Evolutionary conservation across 2,888 invertebrate species (phyloP).

Genomic region (Euplexia lucipara): DNA sequence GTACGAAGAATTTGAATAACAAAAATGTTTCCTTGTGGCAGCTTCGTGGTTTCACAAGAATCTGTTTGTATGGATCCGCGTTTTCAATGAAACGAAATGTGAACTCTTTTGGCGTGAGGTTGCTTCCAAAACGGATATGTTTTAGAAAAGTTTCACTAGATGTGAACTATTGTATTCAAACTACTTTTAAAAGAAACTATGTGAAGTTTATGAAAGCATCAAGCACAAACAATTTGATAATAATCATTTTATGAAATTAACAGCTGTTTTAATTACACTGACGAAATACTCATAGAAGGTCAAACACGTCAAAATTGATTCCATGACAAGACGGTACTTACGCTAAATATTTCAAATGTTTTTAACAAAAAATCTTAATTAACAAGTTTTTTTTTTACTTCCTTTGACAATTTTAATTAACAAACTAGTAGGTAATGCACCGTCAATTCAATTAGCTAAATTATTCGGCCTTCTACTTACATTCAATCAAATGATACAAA

Average conservation of each 20-base stretch:
- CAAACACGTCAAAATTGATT: slow-evolving; percentile 23
- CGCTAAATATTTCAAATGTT: slow-evolving; percentile 24
- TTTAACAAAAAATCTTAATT: slow-evolving; percentile 14
- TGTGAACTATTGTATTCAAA: slow-evolving; percentile 24
- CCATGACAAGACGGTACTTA: slow-evolving; percentile 12
- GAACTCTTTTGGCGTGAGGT: slow-evolving; percentile 46
- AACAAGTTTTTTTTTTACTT: slow-evolving; percentile 24
- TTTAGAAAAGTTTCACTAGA: slow-evolving; percentile 42
- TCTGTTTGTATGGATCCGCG: slow-evolving; percentile 55
- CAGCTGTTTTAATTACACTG: slow-evolving; percentile 5
- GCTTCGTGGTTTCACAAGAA: slow-evolving; percentile 61
- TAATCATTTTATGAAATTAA: slow-evolving; percentile 8
- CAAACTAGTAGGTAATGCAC: slow-evolving; percentile 13
- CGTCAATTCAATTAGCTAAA: slow-evolving; percentile 36
- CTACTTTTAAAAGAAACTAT: slow-evolving; percentile 40
- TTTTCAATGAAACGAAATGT: slow-evolving; percentile 56
- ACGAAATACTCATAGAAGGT: slow-evolving; percentile 20
- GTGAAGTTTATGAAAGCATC: slow-evolving; percentile 31
- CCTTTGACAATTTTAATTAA: slow-evolving; percentile 46
- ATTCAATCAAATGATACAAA: slow-evolving; percentile 28
- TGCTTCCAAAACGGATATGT: slow-evolving; percentile 38
- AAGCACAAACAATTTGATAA: slow-evolving; percentile 17
- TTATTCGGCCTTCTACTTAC: slow-evolving; percentile 27
- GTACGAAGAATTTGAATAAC: slow-evolving; percentile 65
- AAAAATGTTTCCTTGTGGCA: slow-evolving; percentile 64